Base-by-base conservation (phyloP, 2,888 invertebrate genomes). In the Drosophila barbarae region DNA sequence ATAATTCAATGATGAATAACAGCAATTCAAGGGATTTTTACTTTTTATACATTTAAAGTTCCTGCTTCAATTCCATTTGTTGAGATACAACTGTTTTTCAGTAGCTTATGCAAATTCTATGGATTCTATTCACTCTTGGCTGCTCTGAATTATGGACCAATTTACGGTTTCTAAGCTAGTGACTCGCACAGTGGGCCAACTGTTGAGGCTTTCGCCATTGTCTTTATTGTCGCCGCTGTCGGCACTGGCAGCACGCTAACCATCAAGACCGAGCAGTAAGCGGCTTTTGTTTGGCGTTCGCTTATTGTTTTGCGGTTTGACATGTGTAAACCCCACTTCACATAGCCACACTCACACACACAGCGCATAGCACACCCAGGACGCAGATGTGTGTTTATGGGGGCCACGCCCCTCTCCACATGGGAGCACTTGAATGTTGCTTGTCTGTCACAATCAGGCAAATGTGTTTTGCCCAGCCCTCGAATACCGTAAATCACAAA, bases 401-500 rank as follows among this genome's bases (percentile, higher is more conserved):
- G 35, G 50, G 50, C 50, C 41, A 61, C 13, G 49, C 55, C 47
- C 44, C 59, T 44, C 58, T 58, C 42, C 21, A 61, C 30, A 30
- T 50, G 61, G 42, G 41, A 56, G 53, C 70, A 81, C 76, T 76
- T 72, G 64, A 72, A 70, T 76, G 70, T 72, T 75, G 69, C 70
- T 70, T 61, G 51, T 42, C 63, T 81, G 81, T 73, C 76, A 81
- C 78, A 77, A 81, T 81, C 76, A 77, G 81, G 60, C 71, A 78
- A 81, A 81, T 81, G 73, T 77, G 53, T 72, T 81, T 71, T 75
- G 60, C 18, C 23, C 47, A 61, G 63, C 42, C 50, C 34, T 41
- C 41, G 34, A 69, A 51, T 50, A 50, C 54, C 35, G 36, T 44
- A 59, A 58, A 59, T 59, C 59, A 35, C 44, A 44, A 56, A 56